A percentile compares a stretch with the other conserved stretches of the same genome.
Evolutionary conservation across 2,797 vertebrate genomes (phyloP).

Genomic region (Phoxinus dragarum): DNA sequence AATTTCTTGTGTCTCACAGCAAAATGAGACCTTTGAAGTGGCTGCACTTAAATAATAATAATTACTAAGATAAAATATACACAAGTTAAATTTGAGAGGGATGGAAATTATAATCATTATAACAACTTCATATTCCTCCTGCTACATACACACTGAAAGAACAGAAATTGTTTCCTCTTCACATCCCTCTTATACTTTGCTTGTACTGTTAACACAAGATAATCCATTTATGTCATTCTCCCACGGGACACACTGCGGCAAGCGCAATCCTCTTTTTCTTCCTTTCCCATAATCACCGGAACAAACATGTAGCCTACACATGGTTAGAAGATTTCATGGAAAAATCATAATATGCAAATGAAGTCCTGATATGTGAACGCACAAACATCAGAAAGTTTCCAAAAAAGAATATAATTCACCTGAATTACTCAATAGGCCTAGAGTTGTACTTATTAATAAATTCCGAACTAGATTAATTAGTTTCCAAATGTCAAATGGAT

Average conservation of each 20-base stretch:
- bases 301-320: slow-evolving; percentile 36
- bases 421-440: not conserved
- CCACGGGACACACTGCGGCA: slow-evolving; percentile 4
- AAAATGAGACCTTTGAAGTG: not conserved
- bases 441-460: not conserved
- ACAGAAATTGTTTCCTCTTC: slow-evolving; percentile 7
- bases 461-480: too few species aligned
- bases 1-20: not conserved
- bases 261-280: not conserved
- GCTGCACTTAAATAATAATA: not conserved
- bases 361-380: not conserved
- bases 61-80: not conserved
- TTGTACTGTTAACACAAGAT: slow-evolving; percentile 47
- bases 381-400: not conserved
- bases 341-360: slow-evolving; percentile 27
- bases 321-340: slow-evolving; percentile 23
- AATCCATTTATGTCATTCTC: slow-evolving; percentile 54
- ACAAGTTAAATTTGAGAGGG: not conserved
- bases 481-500: not conserved
- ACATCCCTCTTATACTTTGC: slow-evolving; percentile 25
- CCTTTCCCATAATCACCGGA: slow-evolving; percentile 1
- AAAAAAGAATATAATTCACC: not conserved
- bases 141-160: not conserved
- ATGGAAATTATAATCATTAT: not conserved
- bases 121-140: not conserved